Evolutionary conservation across 2,888 invertebrate species (phyloP), one percentile per base, ranked within the genome.

Genomic region (Allygus modestus): DNA sequence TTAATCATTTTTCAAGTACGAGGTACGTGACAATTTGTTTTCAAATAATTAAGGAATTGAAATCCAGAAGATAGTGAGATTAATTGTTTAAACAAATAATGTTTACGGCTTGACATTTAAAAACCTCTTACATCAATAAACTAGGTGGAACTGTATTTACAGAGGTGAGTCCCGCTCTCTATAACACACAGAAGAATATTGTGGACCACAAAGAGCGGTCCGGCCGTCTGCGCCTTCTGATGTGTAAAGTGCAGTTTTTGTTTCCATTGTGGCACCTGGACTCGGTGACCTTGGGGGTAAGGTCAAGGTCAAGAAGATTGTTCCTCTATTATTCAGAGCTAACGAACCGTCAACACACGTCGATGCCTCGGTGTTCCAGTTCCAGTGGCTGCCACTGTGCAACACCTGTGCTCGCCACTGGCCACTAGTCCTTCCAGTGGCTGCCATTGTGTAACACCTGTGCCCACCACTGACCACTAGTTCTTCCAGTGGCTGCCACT

Each of bases 271-370:
- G 65, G 9, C 7, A 15, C 15, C 28, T 9, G 65, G 4, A 11
- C 65, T n/a, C 0, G 65, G 17, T 65, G 65, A 65, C 65, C 65
- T 65, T 31, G 28, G 58, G 0, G 31, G 28, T 65, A 15, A 65
- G 65, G 65, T 65, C 31, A 31, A 65, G 65, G 65, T 65, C 65
- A 65, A 31, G 65, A 65, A 28, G 65, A 65, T 65, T 65, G 65
- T 58, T 58, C 23, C 26, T 23, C 58, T 51, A 51, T 51, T 51
- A 51, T 51, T 23, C 54, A 11, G 54, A 65, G 65, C 12, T 65
- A 65, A 65, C 65, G 65, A 65, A 65, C 65, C 65, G 31, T 65
- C 65, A 26, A 28, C 65, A 65, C 65, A 65, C 15, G 65, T 65
- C 65, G 65, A 65, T 28, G 65, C 54, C 54, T 28, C 15, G 15